A percentile compares a stretch with the other conserved stretches of the same genome.
These are phyloP conservation scores for Lasioglossum oenotherae DNA, from an alignment of 2,888 invertebrate genomes.

Conservation along the genomic window DNA sequence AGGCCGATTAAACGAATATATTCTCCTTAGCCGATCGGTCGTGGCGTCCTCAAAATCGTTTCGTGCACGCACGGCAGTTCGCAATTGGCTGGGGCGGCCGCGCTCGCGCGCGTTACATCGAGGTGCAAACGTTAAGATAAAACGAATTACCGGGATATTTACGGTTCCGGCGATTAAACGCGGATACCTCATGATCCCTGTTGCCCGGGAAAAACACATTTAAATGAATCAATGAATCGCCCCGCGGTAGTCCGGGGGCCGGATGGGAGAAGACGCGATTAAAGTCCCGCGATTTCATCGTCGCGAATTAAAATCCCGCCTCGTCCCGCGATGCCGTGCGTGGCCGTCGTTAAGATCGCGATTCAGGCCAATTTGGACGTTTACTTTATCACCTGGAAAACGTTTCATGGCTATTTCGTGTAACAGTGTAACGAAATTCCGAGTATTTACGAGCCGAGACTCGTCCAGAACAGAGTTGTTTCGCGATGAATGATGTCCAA, in stretches of 20 bases:
- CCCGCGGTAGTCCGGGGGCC: background rate
- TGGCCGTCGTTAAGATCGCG: constrained; percentile 40
- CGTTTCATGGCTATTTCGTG: background rate
- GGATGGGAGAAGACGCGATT: constrained; percentile 38
- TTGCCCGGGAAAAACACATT: constrained; percentile 41
- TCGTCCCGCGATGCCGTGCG: constrained; percentile 34
- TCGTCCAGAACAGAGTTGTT: background rate
- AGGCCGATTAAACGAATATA: constrained; percentile 83
- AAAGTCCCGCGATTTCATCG: constrained; percentile 47
- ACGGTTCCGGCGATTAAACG: constrained; percentile 56
- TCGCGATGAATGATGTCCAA: background rate
- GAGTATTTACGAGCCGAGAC: background rate
- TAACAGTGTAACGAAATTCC: background rate
- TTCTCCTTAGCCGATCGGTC: constrained; percentile 61
- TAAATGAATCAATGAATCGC: constrained; percentile 48
- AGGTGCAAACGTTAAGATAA: constrained; percentile 52
- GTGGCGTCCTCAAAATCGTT: constrained; percentile 46
- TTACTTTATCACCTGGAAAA: constrained; percentile 14
- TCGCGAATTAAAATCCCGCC: constrained; percentile 38
- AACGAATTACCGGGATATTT: constrained; percentile 54
- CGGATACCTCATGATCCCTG: constrained; percentile 26
- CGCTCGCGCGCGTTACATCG: constrained; percentile 30
- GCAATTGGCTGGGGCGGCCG: constrained; percentile 1
- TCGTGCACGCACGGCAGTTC: constrained; percentile 43
- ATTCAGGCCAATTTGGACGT: constrained; percentile 9